phyloP scores from a whole-genome alignment of 2,797 vertebrate genomes.

The Crenuchus spilurus region DNA sequence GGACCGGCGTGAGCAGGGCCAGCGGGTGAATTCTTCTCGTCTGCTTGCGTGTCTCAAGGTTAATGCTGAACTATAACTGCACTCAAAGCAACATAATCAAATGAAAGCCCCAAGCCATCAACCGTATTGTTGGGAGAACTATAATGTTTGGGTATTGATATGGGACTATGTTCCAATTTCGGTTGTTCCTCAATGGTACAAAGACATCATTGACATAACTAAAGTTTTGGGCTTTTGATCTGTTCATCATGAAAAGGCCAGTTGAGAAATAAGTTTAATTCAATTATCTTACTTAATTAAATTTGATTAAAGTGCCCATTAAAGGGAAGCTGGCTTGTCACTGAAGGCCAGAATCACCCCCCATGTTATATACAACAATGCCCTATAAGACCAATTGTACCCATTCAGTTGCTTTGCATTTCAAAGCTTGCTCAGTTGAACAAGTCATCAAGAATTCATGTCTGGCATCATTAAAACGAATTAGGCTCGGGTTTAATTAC shows the following conservation, averaged over 20 bases:
- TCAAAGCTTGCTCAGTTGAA: conserved; percentile 32
- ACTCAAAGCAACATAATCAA: background rate
- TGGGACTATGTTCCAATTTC: no score
- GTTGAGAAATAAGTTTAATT: no score
- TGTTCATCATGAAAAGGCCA: no score
- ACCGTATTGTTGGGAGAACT: no score
- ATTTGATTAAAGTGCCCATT: no score
- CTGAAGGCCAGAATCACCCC: no score
- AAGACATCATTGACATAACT: no score
- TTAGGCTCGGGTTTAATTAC: conserved; percentile 11
- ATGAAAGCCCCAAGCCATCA: background rate
- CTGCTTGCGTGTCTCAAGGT: conserved; percentile 27
- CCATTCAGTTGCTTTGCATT: conserved; percentile 19
- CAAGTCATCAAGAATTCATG: background rate
- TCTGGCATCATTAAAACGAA: background rate
- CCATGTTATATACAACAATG: background rate
- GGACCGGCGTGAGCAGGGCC: conserved; percentile 34
- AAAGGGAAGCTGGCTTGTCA: no score
- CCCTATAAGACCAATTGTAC: background rate
- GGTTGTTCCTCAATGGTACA: no score
- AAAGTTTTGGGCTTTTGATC: no score
- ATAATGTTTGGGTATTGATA: no score
- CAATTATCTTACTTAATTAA: no score
- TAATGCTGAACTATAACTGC: conserved; percentile 5
- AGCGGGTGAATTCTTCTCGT: conserved; percentile 24